Evolutionary conservation across 2,113 vertebrate genomes (phyloP), one percentile per base, ranked within the genome.

Genomic region (Onychorhynchus coronatus): DNA sequence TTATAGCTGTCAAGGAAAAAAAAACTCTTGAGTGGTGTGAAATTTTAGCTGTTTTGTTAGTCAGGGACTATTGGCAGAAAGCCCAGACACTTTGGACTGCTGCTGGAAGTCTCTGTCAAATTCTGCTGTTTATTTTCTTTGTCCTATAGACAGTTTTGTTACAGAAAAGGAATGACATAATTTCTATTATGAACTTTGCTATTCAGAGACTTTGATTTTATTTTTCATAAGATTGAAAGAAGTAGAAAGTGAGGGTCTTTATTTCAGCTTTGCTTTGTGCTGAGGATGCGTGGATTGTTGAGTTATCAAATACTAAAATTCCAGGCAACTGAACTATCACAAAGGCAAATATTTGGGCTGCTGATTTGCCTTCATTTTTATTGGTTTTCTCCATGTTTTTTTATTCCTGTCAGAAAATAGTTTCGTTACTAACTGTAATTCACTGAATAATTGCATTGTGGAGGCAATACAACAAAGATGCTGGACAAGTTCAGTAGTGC

Each of bases 1-100:
- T 80, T 85, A 42, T 47, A 82, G 79, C 42, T 95, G 37, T 91
- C 86, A 91, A 88, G 42, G 11, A 47, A 62, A 71, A 81, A 50
- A 49, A 67, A 2, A 16, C n/a, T 93, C 37, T 77, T 74, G 47
- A 96, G 39, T 62, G 22, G 56, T 86, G 52, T 95, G 78, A 95
- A 90, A 80, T 88, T 89, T 76, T 92, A 88, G 37, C 44, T 94
- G n/a, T 61, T 96, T 85, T 74, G 55, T 95, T 94, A 97, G 93
- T 93, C 81, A 90, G 52, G 28, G 31, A 46, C 44, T 75, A n/a
- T 42, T 93, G 89, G 88, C 92, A 93, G 66, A 44, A 85, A 76
- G 84, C 67, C 89, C 81, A 93, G 71, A 76, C 56, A 73, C 53
- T 89, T 79, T 63, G 67, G 35, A 83, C 22, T 67, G 58, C 44